Percentiles rank a stretch among this genome's conserved stretches.
These are phyloP conservation scores for Carettochelys insculpta DNA, from an alignment of 2,113 vertebrate genomes.

Conservation along the genomic window DNA sequence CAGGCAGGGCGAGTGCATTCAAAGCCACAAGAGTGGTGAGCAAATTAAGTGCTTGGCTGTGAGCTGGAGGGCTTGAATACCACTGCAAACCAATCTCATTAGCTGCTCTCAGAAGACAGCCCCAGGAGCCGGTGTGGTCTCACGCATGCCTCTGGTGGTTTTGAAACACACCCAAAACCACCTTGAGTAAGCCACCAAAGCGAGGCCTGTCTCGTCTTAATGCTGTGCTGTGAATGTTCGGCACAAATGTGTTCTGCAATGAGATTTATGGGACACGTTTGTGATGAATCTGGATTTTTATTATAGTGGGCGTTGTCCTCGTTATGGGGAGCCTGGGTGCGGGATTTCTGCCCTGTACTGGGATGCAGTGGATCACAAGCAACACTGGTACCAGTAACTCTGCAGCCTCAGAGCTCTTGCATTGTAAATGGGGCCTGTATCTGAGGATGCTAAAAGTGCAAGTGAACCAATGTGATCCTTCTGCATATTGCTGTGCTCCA, in stretches of 20 bases:
- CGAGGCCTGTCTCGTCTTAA: too few relatives aligned
- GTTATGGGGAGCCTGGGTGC: background rate
- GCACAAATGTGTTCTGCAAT: background rate
- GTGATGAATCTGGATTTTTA: background rate
- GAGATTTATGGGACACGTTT: background rate
- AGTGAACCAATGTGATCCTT: background rate
- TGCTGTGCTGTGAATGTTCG: background rate
- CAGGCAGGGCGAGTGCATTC: background rate
- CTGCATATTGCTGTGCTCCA: background rate
- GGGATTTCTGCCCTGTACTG: background rate
- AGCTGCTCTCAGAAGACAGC: background rate
- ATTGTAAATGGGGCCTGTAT: background rate
- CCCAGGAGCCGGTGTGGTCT: background rate
- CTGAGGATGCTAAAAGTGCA: background rate
- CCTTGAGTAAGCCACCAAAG: background rate
- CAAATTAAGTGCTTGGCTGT: constrained; percentile 1
- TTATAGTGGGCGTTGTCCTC: background rate
- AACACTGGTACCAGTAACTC: background rate
- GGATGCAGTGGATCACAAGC: background rate
- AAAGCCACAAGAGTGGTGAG: background rate
- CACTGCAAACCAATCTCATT: background rate
- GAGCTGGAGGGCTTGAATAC: fast-evolving
- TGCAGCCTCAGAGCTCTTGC: background rate
- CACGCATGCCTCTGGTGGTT: background rate
- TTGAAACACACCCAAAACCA: background rate